Conservation (phyloP, 2,888 invertebrate genomes). For the Hemistola chrysoprasaria region DNA sequence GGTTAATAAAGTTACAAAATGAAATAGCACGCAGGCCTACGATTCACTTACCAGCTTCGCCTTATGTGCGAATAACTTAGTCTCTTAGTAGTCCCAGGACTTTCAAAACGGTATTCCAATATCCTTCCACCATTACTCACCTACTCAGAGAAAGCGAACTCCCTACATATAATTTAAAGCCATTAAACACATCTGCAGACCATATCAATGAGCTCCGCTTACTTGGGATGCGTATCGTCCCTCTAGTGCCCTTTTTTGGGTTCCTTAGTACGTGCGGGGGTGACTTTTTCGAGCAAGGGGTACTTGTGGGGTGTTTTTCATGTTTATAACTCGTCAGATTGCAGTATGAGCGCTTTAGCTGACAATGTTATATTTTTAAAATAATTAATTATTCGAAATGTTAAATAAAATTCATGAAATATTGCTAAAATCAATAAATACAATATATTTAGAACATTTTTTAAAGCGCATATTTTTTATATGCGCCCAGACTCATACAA, state of each 20-base stretch:
- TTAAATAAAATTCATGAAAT: too few relatives aligned
- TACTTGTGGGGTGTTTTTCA: conserved; percentile 67
- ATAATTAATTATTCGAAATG: too few relatives aligned
- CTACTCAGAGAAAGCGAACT: conserved; percentile 61
- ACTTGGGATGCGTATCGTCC: conserved; percentile 78
- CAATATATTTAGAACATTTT: too few relatives aligned
- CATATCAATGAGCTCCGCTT: conserved; percentile 75
- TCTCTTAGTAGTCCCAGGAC: too few relatives aligned
- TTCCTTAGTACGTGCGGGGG: conserved; percentile 77
- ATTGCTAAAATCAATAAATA: too few relatives aligned
- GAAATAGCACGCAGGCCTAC: too few relatives aligned
- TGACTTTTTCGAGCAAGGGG: conserved; percentile 80
- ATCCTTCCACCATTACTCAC: conserved; percentile 64
- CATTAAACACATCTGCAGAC: conserved; percentile 82
- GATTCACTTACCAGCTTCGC: too few relatives aligned
- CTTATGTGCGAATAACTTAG: too few relatives aligned
- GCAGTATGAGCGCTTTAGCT: conserved; percentile 39
- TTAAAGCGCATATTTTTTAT: too few relatives aligned
- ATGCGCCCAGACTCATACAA: too few relatives aligned
- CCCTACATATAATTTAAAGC: conserved; percentile 81
- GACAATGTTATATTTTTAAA: too few relatives aligned
- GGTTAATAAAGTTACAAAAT: too few relatives aligned
- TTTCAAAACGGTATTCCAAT: conserved; percentile 25
- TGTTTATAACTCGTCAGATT: conserved; percentile 66
- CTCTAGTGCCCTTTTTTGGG: conserved; percentile 77